A percentile compares a stretch with the other conserved stretches of the same genome.
These are phyloP conservation scores for Tyto alba DNA, from an alignment of 2,113 vertebrate genomes.

Conservation along the genomic window DNA sequence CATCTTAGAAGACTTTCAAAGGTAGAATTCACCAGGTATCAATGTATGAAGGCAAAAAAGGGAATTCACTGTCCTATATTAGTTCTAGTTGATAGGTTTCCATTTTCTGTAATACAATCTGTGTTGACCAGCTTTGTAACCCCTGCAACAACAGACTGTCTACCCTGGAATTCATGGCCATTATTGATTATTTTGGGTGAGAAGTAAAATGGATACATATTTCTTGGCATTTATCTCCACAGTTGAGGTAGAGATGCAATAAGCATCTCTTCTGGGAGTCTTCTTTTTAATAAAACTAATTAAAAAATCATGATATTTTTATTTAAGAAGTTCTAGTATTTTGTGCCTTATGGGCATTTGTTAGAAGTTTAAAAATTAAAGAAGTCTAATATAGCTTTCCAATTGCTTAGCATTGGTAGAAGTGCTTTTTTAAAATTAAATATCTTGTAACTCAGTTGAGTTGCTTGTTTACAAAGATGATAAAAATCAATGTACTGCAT, in stretches of 20 bases:
- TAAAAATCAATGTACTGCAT: constrained; percentile 19
- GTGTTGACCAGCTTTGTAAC: neutral
- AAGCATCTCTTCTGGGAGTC: neutral
- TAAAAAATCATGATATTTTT: neutral
- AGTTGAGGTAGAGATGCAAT: neutral
- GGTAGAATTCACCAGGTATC: neutral
- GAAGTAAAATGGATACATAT: neutral
- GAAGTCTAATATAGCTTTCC: neutral
- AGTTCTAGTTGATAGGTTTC: neutral
- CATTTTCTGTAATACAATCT: neutral
- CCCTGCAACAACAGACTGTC: neutral
- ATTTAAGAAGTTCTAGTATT: neutral
- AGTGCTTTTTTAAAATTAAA: constrained; percentile 30
- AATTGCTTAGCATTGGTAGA: neutral
- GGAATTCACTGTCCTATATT: neutral
- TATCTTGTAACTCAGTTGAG: constrained; percentile 12
- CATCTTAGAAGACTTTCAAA: neutral
- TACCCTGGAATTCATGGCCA: neutral
- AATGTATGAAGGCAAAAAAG: neutral
- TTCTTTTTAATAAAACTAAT: neutral
- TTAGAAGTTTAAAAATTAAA: neutral
- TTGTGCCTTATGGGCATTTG: neutral
- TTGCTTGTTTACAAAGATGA: constrained; percentile 35
- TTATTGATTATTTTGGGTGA: neutral
- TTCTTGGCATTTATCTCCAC: neutral